Evolutionary conservation across 2,797 vertebrate species (phyloP), one percentile per base, ranked within the genome.

Genomic region (Peromyscus nudipes): DNA sequence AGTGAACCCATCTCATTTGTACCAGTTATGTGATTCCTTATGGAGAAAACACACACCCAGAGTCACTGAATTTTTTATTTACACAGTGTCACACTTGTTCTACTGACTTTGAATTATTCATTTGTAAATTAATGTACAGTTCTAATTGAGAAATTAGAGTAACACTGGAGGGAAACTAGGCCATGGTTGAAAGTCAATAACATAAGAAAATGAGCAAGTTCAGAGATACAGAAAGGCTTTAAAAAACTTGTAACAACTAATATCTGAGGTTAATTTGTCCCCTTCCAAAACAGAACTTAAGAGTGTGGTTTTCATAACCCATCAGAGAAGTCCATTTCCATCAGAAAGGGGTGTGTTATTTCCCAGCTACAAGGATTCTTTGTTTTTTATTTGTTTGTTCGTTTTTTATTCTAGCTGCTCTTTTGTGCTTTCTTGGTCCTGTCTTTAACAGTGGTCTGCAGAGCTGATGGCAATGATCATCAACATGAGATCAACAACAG

Each of bases 121-220:
- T 96, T 95, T 92, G 27, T 92, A 96, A 97, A 86, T 88, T 79
- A 94, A 65, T 46, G 43, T 69, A 79, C 12, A 80, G 25, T 89
- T 97, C 57, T 55, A 92, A 80, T 71, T 93, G 40, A 85, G 62
- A 94, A 87, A 69, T 1, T 57, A 4, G 6, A 93, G 85, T 55
- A 60, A 94, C 6, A 9, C 31, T 27, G 1, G 21, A 4, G 11
- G 46, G 16, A 13, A 60, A 88, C 6, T 19, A 92, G 29, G 43
- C 12, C 23, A 52, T 29, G 49, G 23, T 11, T 88, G 73, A 92
- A 57, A 96, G 49, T 93, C 55, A 88, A 37, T 67, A 29, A 88
- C 87, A 93, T 92, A 73, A 93, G 65, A 90, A 95, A 96, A 90
- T 37, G 67, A 67, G 8, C 62, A 27, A 76, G 23, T 84, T 93